Evolutionary conservation across 2,888 invertebrate genomes (phyloP).

Genomic region (Drosophila formosana): DNA sequence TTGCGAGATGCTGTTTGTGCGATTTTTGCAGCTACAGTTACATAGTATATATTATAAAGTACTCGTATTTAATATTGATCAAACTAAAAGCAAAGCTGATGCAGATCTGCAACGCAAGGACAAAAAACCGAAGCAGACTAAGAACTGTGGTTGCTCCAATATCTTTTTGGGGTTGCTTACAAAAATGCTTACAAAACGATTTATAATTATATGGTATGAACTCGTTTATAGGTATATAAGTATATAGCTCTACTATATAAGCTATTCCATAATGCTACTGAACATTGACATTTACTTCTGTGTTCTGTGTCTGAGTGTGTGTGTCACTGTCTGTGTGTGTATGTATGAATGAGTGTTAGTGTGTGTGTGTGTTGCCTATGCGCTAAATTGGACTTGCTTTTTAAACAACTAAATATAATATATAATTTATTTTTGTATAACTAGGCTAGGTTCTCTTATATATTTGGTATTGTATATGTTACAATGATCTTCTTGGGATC

Average conservation of each 20-base stretch:
- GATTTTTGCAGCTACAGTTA: constrained; percentile 21
- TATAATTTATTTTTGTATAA: constrained; percentile 66
- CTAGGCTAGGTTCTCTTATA: constrained; percentile 65
- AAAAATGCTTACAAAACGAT: constrained; percentile 54
- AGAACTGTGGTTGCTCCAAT: constrained; percentile 3
- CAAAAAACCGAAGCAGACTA: constrained; percentile 31
- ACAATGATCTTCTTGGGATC: constrained; percentile 71
- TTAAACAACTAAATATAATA: constrained; percentile 50
- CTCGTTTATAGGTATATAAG: constrained; percentile 8
- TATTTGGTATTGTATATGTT: constrained; percentile 73
- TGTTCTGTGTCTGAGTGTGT: constrained; percentile 21
- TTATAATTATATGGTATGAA: constrained; percentile 37
- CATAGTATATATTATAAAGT: background rate
- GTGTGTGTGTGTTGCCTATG: constrained; percentile 32
- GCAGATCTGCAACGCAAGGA: constrained; percentile 3
- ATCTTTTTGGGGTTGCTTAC: constrained; percentile 30
- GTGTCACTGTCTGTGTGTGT: background rate
- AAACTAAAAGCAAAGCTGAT: constrained; percentile 27
- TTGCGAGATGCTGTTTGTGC: constrained; percentile 32
- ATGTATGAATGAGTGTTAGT: constrained; percentile 19
- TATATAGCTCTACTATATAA: constrained; percentile 23
- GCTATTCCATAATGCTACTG: constrained; percentile 37
- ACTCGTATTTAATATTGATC: constrained; percentile 7
- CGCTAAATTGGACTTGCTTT: constrained; percentile 55
- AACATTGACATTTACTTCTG: constrained; percentile 45